Conservation (phyloP, 2,797 vertebrate genomes). For the Smutsia gigantea region DNA sequence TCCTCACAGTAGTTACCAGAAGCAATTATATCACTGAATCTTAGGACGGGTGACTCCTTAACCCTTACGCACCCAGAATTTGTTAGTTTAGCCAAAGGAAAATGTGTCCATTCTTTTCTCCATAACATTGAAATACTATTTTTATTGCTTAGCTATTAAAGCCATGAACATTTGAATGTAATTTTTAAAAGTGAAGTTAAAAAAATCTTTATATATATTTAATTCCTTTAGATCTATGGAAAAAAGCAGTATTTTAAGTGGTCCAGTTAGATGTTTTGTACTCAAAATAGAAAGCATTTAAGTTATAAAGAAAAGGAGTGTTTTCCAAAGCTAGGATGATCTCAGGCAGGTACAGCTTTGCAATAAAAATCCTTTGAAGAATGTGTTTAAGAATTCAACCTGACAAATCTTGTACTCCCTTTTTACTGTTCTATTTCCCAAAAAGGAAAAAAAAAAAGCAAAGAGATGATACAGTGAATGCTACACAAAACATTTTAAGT, state of each 20-base stretch:
- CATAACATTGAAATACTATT: not conserved
- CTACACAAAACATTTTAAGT: not conserved
- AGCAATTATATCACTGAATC: not conserved
- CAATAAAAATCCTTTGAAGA: not conserved
- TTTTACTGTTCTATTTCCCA: not conserved
- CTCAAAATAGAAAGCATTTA: not conserved
- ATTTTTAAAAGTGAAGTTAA: not conserved
- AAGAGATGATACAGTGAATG: not conserved
- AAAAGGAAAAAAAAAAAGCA: not conserved
- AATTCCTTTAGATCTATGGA: not conserved
- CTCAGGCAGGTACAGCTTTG: not conserved
- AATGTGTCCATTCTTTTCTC: not conserved
- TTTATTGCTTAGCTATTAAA: conserved; percentile 26
- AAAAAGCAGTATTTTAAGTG: not conserved
- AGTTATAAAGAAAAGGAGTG: not conserved
- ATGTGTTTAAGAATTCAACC: not conserved
- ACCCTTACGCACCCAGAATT: not conserved
- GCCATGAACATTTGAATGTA: not conserved
- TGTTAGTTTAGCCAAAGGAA: not conserved
- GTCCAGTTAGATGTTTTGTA: not conserved
- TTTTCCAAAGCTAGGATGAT: not conserved
- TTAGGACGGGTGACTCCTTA: not conserved
- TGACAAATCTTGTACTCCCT: not conserved
- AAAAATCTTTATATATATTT: not conserved
- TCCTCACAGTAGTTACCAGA: not conserved